Percentiles rank a stretch among this genome's conserved stretches.
Evolutionary conservation across 92 coral and sea anemone species (phyloP).

Genomic region (Palythoa caribaeorum): DNA sequence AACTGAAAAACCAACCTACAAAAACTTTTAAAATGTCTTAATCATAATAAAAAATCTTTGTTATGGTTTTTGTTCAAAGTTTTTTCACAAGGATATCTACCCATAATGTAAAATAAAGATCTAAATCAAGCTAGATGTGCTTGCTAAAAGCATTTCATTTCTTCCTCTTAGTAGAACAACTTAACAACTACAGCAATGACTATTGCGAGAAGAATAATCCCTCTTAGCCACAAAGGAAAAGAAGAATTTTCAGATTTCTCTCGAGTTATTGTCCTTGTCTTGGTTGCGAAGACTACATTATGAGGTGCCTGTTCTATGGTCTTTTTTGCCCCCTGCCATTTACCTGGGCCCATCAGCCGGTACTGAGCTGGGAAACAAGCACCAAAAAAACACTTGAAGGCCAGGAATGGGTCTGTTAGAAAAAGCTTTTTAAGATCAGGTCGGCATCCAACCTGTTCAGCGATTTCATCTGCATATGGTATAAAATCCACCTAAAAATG

Average conservation of each 20-base stretch:
- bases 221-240: not conserved
- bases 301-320: conserved; percentile 60
- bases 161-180: not conserved
- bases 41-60: too few relatives aligned
- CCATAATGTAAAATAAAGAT: too few relatives aligned
- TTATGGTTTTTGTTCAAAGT: too few relatives aligned
- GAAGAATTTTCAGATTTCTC: not conserved
- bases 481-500: conserved; percentile 54
- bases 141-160: too few relatives aligned
- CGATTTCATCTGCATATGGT: conserved; percentile 75
- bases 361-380: conserved; percentile 90
- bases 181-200: not conserved
- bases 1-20: too few relatives aligned
- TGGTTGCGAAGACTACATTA: conserved; percentile 20
- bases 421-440: conserved; percentile 85
- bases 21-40: too few relatives aligned
- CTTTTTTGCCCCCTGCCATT: conserved; percentile 87
- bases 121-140: too few relatives aligned
- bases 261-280: not conserved
- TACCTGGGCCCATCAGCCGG: conserved; percentile 85
- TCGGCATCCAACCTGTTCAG: conserved; percentile 76
- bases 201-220: not conserved
- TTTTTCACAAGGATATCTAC: too few relatives aligned
- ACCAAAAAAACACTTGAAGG: conserved; percentile 78
- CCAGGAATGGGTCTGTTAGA: conserved; percentile 76